Percentiles rank a stretch among this genome's conserved stretches.
Conservation (phyloP, 2,888 invertebrate genomes). For the Aproaerema taeniolella region DNA sequence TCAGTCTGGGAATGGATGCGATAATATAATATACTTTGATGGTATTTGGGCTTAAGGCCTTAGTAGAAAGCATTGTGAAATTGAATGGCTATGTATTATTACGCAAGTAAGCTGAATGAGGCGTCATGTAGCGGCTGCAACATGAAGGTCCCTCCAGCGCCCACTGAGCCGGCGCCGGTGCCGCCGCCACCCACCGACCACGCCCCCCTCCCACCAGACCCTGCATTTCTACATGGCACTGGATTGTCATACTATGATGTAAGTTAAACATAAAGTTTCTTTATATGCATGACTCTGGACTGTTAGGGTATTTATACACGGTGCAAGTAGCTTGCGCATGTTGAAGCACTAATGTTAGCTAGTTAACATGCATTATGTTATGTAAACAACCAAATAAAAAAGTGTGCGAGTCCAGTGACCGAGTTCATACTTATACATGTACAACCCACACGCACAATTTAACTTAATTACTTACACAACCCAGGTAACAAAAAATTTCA, state of each 20-base stretch:
- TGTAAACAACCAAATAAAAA: too few species aligned
- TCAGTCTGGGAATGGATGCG: too few species aligned
- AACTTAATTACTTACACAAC: too few species aligned
- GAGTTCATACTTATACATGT: too few species aligned
- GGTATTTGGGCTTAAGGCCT: too few species aligned
- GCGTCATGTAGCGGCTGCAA: slow-evolving; percentile 79
- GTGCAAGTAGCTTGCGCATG: too few species aligned
- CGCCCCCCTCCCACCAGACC: slow-evolving; percentile 52
- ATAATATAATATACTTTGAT: too few species aligned
- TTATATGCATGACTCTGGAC: not conserved
- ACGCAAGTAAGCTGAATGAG: slow-evolving; percentile 82
- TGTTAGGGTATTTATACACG: not conserved
- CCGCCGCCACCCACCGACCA: slow-evolving; percentile 54
- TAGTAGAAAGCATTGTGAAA: too few species aligned
- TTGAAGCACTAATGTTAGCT: not conserved
- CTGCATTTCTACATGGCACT: slow-evolving; percentile 51
- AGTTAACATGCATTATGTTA: not conserved
- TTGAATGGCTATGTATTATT: slow-evolving; percentile 83
- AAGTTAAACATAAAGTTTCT: too few species aligned
- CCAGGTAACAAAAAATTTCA: too few species aligned
- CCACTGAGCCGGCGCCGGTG: slow-evolving; percentile 45
- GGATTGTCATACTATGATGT: slow-evolving; percentile 69
- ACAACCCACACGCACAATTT: too few species aligned
- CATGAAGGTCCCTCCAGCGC: slow-evolving; percentile 62
- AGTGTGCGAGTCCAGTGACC: too few species aligned